phyloP scores from a whole-genome alignment of 2,797 vertebrate species.

The Tadarida brasiliensis region DNA sequence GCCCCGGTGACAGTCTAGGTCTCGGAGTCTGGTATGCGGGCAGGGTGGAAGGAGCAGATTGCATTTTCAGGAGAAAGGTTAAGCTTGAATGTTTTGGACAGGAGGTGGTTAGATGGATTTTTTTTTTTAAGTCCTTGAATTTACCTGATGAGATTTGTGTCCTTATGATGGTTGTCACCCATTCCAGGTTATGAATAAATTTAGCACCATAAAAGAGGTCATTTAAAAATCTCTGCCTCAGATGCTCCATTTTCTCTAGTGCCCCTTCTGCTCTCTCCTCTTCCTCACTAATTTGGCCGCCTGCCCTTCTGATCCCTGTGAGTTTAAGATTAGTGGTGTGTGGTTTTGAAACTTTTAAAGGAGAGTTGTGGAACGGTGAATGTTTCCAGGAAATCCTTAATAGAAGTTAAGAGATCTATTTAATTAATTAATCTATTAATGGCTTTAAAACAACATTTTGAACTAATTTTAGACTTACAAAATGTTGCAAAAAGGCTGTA shows the following conservation, averaged over 20 bases:
- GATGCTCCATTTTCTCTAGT: slow-evolving; percentile 51
- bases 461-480: slow-evolving; percentile 49
- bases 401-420: slow-evolving; percentile 37
- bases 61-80: slow-evolving; percentile 78
- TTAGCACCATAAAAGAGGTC: slow-evolving; percentile 80
- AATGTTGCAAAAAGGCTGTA: not conserved
- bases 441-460: slow-evolving; percentile 37
- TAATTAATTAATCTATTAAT: slow-evolving; percentile 55
- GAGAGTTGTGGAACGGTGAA: slow-evolving; percentile 34
- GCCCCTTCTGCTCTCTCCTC: slow-evolving; percentile 16
- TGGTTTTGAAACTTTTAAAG: slow-evolving; percentile 70
- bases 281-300: slow-evolving; percentile 49
- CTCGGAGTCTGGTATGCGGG: slow-evolving; percentile 52
- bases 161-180: slow-evolving; percentile 71
- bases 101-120: slow-evolving; percentile 75
- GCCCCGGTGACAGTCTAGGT: slow-evolving; percentile 74
- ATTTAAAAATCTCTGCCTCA: slow-evolving; percentile 62
- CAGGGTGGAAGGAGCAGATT: slow-evolving; percentile 80
- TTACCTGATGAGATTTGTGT: slow-evolving; percentile 79
- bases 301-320: slow-evolving; percentile 18
- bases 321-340: slow-evolving; percentile 2
- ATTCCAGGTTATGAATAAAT: slow-evolving; percentile 78
- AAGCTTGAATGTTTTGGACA: slow-evolving; percentile 79
- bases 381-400: slow-evolving; percentile 45
- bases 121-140: slow-evolving; percentile 78